phyloP scores from a whole-genome alignment of 2,888 invertebrate genomes.

The Heliothis peltigera region DNA sequence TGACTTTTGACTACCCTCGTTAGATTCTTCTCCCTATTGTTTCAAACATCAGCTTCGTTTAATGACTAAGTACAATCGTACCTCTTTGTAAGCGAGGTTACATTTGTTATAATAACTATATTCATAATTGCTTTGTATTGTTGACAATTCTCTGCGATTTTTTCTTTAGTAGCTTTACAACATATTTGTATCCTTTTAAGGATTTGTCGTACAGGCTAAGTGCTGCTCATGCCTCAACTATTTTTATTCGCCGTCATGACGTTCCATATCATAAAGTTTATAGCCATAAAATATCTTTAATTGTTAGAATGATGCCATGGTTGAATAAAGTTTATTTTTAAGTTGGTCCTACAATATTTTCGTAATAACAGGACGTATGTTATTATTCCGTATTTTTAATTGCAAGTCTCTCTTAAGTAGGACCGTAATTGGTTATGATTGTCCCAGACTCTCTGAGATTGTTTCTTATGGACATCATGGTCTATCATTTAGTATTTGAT shows the following conservation, averaged over 20 bases:
- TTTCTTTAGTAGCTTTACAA: conserved; percentile 15
- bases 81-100: not conserved
- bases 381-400: conserved; percentile 27
- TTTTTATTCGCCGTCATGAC: conserved; percentile 23
- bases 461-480: not conserved
- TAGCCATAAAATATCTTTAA: conserved; percentile 33
- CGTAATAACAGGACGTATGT: conserved; percentile 10
- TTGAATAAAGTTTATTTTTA: conserved; percentile 34
- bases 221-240: conserved; percentile 14
- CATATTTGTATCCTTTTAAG: conserved; percentile 48
- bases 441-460: conserved; percentile 11
- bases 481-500: conserved; percentile 4
- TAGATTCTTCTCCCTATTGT: not conserved
- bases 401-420: conserved; percentile 7
- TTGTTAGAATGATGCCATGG: conserved; percentile 37
- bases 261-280: conserved; percentile 34
- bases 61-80: not conserved
- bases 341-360: conserved; percentile 26
- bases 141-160: conserved; percentile 4
- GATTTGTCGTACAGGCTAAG: conserved; percentile 8
- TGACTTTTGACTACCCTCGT: too few relatives aligned
- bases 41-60: conserved; percentile 18
- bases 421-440: conserved; percentile 23
- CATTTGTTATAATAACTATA: not conserved
- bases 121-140: conserved; percentile 9